These are phyloP conservation scores for Odontomachus brunneus DNA, from an alignment of 1,140 invertebrate genomes.

Conservation along the genomic window DNA sequence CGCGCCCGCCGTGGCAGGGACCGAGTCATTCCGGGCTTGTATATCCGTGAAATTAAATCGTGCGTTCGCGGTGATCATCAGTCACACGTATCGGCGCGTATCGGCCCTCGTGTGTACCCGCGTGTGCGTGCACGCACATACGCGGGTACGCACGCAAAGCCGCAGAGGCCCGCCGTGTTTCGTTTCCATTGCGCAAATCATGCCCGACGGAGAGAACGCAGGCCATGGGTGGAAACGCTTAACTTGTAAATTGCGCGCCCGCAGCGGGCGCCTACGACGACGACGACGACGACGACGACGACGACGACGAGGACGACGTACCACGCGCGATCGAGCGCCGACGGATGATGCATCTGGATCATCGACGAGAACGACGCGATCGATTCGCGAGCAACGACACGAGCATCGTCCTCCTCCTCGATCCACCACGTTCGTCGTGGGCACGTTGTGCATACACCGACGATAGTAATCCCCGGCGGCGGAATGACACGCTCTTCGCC, in stretches of 20 bases:
- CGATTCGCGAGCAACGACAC: slow-evolving; percentile 40
- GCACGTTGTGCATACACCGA: slow-evolving; percentile 7
- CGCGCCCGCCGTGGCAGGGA: slow-evolving; percentile 42
- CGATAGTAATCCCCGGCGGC: slow-evolving; percentile 53
- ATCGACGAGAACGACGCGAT: slow-evolving; percentile 37
- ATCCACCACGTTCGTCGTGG: slow-evolving; percentile 37
- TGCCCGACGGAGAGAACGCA: slow-evolving; percentile 48
- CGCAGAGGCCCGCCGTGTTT: slow-evolving; percentile 62
- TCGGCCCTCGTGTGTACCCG: slow-evolving; percentile 17
- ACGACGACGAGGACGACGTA: slow-evolving; percentile 37
- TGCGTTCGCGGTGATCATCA: slow-evolving; percentile 67
- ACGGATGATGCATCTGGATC: slow-evolving; percentile 42
- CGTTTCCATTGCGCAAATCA: slow-evolving; percentile 77
- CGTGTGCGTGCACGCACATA: neutral
- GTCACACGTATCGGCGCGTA: slow-evolving; percentile 66
- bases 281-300: slow-evolving; percentile 50
- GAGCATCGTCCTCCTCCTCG: neutral
- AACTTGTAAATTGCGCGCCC: slow-evolving; percentile 74
- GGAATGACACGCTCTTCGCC: slow-evolving; percentile 42
- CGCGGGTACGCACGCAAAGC: neutral
- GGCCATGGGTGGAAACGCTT: slow-evolving; percentile 58
- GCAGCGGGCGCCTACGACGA: slow-evolving; percentile 63
- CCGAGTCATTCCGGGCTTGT: slow-evolving; percentile 58
- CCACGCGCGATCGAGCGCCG: slow-evolving; percentile 66
- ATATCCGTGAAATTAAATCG: slow-evolving; percentile 77